A percentile compares a stretch with the other conserved stretches of the same genome.
Evolutionary conservation across 2,797 vertebrate genomes (phyloP).

Genomic region (Carcharodon carcharias): DNA sequence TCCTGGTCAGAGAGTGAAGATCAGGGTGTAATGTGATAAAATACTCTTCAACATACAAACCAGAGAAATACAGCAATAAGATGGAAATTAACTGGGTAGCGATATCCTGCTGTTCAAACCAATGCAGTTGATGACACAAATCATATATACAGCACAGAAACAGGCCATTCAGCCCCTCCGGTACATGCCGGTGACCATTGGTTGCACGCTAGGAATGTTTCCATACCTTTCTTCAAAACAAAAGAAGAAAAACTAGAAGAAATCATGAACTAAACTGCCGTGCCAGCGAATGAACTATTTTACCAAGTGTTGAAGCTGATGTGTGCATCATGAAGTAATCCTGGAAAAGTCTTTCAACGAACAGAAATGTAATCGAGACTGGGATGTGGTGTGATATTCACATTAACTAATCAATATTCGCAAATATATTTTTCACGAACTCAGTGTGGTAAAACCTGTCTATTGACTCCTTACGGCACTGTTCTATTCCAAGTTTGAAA

Average conservation of each 20-base stretch:
- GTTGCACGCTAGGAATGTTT: slow-evolving; percentile 97
- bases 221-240: slow-evolving; percentile 81
- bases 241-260: slow-evolving; percentile 77
- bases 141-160: no score
- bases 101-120: no score
- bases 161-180: no score
- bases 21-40: no score
- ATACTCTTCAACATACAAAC: no score
- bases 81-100: no score
- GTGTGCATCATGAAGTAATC: not conserved
- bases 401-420: not conserved
- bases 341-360: not conserved
- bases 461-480: not conserved
- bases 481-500: not conserved
- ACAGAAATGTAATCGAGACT: not conserved
- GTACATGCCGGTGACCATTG: slow-evolving; percentile 65
- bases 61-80: no score
- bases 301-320: not conserved
- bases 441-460: not conserved
- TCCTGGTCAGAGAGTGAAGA: no score
- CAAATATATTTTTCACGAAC: not conserved
- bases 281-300: not conserved
- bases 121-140: no score
- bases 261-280: slow-evolving; percentile 34
- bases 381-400: not conserved